These are phyloP conservation scores for Caenorhabditis virilis DNA, from an alignment of 2,888 invertebrate genomes.

Conservation along the genomic window DNA sequence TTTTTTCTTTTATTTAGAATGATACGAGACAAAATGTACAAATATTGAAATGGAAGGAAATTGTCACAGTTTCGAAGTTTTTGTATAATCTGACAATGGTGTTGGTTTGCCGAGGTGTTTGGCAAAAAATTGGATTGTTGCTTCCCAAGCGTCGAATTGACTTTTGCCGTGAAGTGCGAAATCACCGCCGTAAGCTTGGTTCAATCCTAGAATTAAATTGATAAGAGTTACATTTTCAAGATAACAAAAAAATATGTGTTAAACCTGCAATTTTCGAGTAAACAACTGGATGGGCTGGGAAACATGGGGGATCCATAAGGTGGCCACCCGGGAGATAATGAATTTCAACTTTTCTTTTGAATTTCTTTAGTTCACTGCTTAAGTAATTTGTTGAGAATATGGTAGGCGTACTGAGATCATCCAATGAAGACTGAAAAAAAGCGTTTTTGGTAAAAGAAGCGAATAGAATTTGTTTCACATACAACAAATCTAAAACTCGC, in stretches of 20 bases:
- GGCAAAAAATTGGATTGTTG: conserved; percentile 24
- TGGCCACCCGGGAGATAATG: conserved; percentile 27
- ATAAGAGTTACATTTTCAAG: not conserved
- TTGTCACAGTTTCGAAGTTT: conserved; percentile 26
- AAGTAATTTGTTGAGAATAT: conserved; percentile 3
- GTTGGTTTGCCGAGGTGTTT: conserved; percentile 25
- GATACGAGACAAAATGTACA: conserved; percentile 7
- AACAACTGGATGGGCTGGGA: conserved; percentile 19
- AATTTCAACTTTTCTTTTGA: conserved; percentile 13
- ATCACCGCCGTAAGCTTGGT: conserved; percentile 36
- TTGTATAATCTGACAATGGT: conserved; percentile 23
- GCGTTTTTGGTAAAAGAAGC: no score
- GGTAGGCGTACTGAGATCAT: conserved; percentile 30
- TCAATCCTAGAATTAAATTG: conserved; percentile 12
- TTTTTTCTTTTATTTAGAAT: conserved; percentile 5
- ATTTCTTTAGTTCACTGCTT: not conserved
- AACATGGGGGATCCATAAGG: conserved; percentile 32
- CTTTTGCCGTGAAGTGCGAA: conserved; percentile 24
- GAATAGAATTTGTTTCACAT: no score
- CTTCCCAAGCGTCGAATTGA: conserved; percentile 27
- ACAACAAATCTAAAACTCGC: conserved; percentile 26
- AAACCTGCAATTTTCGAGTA: conserved; percentile 25
- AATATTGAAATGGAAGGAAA: conserved; percentile 14
- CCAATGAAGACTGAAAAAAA: conserved; percentile 22
- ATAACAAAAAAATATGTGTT: not conserved